Evolutionary conservation across 2,888 invertebrate species (phyloP).

Genomic region (Pherbina coryleti): DNA sequence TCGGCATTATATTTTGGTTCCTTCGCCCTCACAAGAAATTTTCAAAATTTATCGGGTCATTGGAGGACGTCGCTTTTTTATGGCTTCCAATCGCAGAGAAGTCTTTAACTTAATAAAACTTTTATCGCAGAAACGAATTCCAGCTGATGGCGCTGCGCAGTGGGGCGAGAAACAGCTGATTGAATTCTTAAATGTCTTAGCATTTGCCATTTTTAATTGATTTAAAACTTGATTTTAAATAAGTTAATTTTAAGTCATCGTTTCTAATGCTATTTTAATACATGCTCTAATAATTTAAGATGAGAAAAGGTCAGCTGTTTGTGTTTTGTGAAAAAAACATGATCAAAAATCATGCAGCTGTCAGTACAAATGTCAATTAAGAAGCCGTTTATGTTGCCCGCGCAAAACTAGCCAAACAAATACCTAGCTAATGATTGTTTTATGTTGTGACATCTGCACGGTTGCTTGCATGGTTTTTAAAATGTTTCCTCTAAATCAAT

Average conservation of each 20-base stretch:
- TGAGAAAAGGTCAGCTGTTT: too few species aligned
- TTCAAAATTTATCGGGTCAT: background rate
- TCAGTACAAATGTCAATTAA: background rate
- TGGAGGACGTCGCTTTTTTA: too few species aligned
- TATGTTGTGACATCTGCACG: background rate
- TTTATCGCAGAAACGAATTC: too few species aligned
- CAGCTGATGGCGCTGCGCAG: background rate
- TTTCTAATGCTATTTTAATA: too few species aligned
- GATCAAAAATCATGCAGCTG: background rate
- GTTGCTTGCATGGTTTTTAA: background rate
- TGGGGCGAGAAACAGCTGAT: background rate
- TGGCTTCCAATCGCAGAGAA: too few species aligned
- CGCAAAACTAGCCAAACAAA: too few species aligned
- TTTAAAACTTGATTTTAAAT: background rate
- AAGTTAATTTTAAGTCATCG: too few species aligned
- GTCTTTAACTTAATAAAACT: too few species aligned
- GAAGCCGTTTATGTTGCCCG: background rate
- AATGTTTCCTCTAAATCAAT: background rate
- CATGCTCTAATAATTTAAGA: too few species aligned
- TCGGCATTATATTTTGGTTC: background rate
- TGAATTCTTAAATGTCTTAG: background rate
- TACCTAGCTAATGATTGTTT: background rate
- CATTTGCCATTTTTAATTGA: background rate
- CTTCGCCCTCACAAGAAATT: background rate
- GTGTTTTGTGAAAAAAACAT: background rate